These are phyloP conservation scores for Mesaphorura yosii DNA, from an alignment of 1,140 invertebrate species.

Conservation along the genomic window DNA sequence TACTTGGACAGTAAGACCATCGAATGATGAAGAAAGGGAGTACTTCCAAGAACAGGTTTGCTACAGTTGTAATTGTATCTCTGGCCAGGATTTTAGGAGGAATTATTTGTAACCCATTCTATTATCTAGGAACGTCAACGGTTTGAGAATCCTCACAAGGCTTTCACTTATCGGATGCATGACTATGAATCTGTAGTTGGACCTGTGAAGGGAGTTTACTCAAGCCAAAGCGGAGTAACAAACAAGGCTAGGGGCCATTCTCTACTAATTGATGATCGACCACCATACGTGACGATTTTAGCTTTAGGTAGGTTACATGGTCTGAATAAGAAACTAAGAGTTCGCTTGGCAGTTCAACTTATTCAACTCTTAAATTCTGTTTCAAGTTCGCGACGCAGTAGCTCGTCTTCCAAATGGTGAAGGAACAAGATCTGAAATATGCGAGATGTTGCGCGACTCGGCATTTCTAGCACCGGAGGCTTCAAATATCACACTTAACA, in stretches of 20 bases:
- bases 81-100: too few relatives aligned
- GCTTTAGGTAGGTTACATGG: slow-evolving; percentile 47
- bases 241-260: slow-evolving; percentile 69
- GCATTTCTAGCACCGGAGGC: slow-evolving; percentile 66
- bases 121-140: slow-evolving; percentile 51
- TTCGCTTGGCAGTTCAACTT: neutral
- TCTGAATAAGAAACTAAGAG: neutral
- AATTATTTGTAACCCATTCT: slow-evolving; percentile 6
- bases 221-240: slow-evolving; percentile 34
- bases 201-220: slow-evolving; percentile 75
- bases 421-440: slow-evolving; percentile 80
- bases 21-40: slow-evolving; percentile 60
- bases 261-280: slow-evolving; percentile 63
- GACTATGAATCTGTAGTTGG: slow-evolving; percentile 78
- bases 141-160: slow-evolving; percentile 71
- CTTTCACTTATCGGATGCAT: slow-evolving; percentile 73
- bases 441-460: slow-evolving; percentile 67
- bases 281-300: slow-evolving; percentile 81
- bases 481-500: slow-evolving; percentile 47
- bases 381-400: slow-evolving; percentile 71
- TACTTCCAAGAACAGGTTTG: slow-evolving; percentile 62
- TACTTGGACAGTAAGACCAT: slow-evolving; percentile 65
- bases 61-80: neutral
- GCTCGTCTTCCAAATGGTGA: slow-evolving; percentile 86
- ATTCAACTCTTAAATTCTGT: neutral